phyloP scores from a whole-genome alignment of 2,888 invertebrate genomes.

The Eupithecia subfuscata region DNA sequence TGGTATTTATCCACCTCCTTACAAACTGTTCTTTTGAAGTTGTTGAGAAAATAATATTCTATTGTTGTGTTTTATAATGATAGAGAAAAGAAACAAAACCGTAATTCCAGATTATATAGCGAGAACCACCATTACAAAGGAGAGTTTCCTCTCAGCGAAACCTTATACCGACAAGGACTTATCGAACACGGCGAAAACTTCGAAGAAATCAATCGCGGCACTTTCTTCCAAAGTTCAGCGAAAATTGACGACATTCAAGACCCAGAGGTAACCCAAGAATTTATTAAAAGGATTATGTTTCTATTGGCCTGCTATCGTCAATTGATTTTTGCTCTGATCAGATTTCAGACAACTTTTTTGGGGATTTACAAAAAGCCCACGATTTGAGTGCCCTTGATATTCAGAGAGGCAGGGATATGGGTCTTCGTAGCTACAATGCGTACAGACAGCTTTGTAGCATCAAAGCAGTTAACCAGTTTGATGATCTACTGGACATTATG shows the following conservation, averaged over 20 bases:
- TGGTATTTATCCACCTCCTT: not conserved
- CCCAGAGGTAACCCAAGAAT: conserved; percentile 59
- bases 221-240: conserved; percentile 65
- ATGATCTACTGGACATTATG: conserved; percentile 67
- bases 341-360: conserved; percentile 67
- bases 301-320: conserved; percentile 21
- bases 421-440: conserved; percentile 67
- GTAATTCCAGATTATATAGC: conserved; percentile 58
- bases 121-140: conserved; percentile 61
- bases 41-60: not conserved
- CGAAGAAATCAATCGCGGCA: conserved; percentile 69
- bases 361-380: conserved; percentile 60
- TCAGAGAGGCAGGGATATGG: conserved; percentile 69
- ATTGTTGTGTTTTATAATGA: not conserved
- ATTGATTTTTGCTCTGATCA: conserved; percentile 40
- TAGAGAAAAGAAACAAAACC: not conserved
- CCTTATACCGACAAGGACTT: conserved; percentile 61
- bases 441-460: conserved; percentile 66
- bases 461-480: conserved; percentile 61
- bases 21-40: not conserved
- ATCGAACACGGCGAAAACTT: conserved; percentile 62
- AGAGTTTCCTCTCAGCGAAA: conserved; percentile 64
- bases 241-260: conserved; percentile 67
- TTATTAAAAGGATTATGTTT: conserved; percentile 34
- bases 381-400: conserved; percentile 64